Percentiles rank a stretch among this genome's conserved stretches.
phyloP scores from a whole-genome alignment of 1,140 invertebrate genomes.

The Monochamus saltuarius region DNA sequence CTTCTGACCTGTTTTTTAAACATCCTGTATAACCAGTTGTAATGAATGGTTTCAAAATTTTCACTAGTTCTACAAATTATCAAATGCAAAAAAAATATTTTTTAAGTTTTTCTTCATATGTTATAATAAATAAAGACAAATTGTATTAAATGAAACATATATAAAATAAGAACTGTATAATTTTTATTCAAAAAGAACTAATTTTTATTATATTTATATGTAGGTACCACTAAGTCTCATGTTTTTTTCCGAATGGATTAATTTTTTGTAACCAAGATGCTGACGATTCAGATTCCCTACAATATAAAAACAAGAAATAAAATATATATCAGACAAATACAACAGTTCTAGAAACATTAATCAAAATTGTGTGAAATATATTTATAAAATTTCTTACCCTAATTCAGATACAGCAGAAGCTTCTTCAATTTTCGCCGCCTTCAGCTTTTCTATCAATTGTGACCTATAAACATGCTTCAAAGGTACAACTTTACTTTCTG shows the following conservation, averaged over 20 bases:
- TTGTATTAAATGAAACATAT: no score
- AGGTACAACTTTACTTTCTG: conserved; percentile 59
- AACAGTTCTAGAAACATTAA: conserved; percentile 49
- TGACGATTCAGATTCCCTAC: conserved; percentile 31
- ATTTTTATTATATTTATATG: not conserved
- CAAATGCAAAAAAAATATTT: no score
- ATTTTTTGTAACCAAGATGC: conserved; percentile 69
- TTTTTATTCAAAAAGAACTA: no score
- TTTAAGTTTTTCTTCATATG: no score
- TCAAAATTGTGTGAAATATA: conserved; percentile 35
- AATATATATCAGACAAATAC: not conserved
- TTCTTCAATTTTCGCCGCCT: conserved; percentile 58
- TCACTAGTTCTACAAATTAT: no score
- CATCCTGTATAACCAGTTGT: no score
- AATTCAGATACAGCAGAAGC: conserved; percentile 25
- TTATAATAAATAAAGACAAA: no score
- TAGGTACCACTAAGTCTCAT: conserved; percentile 56
- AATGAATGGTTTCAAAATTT: no score
- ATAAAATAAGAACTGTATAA: no score
- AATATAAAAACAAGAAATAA: conserved; percentile 27
- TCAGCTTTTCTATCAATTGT: conserved; percentile 74
- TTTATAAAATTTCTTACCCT: conserved; percentile 22
- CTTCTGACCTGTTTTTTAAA: no score
- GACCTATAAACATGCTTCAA: conserved; percentile 74
- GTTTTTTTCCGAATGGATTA: conserved; percentile 71